phyloP scores from a whole-genome alignment of 2,113 vertebrate genomes.

The Pardalotus punctatus region DNA sequence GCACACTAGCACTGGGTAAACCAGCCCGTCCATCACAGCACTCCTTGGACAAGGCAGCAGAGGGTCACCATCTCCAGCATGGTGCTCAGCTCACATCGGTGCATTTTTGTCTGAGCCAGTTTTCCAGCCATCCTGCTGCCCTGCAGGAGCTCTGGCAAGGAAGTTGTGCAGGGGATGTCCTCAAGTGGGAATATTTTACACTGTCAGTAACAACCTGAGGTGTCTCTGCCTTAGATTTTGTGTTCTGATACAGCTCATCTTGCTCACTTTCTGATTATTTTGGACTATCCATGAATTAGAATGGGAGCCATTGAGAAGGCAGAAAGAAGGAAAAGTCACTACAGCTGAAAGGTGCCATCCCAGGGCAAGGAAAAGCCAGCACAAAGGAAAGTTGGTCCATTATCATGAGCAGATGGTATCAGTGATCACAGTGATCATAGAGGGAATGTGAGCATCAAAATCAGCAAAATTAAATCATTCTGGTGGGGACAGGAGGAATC shows the following conservation, averaged over 20 bases:
- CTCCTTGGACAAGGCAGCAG: not conserved
- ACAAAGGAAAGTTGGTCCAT: not conserved
- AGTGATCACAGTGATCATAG: rapidly evolving
- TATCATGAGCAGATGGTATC: not conserved
- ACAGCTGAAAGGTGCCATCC: not conserved
- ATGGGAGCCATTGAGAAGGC: not conserved
- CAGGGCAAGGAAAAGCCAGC: not conserved
- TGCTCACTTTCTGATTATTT: not conserved
- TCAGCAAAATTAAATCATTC: not conserved
- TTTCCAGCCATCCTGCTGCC: not conserved
- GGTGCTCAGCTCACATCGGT: not conserved
- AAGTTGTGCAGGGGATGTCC: not conserved
- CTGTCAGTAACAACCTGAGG: not conserved
- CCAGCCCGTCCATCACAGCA: not conserved
- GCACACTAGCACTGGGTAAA: not conserved
- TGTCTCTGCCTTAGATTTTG: not conserved
- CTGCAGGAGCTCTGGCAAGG: not conserved
- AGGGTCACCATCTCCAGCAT: not conserved
- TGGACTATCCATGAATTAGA: not conserved
- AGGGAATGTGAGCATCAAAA: not conserved
- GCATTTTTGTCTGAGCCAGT: not conserved
- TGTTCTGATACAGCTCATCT: not conserved
- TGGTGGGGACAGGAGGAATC: not conserved
- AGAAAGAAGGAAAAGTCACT: not conserved
- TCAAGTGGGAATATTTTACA: not conserved